Conservation (phyloP, 1,140 invertebrate genomes). For the Apis laboriosa region DNA sequence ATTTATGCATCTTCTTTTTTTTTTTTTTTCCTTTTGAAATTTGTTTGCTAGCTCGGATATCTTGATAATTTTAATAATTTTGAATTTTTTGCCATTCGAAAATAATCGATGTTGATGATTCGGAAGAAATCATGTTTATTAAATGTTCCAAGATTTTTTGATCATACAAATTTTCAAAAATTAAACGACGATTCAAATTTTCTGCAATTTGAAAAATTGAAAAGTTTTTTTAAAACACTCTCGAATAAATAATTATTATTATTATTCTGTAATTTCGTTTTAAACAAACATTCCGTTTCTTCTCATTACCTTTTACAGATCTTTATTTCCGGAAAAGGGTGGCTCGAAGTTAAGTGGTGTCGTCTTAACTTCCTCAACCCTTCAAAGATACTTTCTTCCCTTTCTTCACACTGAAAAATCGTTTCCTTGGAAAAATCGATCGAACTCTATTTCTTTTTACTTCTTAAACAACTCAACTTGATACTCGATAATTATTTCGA, state of each 20-base stretch:
- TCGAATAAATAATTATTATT: background rate
- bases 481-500: background rate
- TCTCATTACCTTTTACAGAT: background rate
- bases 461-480: constrained; percentile 18
- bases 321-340: background rate
- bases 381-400: background rate
- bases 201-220: no score
- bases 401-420: background rate
- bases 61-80: no score
- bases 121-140: no score
- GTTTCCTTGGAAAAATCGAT: background rate
- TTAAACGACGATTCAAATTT: no score
- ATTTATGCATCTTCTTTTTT: background rate
- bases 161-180: no score
- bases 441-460: background rate
- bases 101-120: no score
- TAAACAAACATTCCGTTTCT: background rate
- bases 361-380: background rate
- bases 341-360: background rate
- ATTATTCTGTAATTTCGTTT: background rate
- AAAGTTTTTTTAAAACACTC: no score
- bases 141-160: no score
- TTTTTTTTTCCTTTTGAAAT: background rate
- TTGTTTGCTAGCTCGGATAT: no score
- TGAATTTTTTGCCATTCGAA: no score